A percentile compares a stretch with the other conserved stretches of the same genome.
These are phyloP conservation scores for Melolontha melolontha DNA, from an alignment of 2,888 invertebrate species.

Conservation along the genomic window DNA sequence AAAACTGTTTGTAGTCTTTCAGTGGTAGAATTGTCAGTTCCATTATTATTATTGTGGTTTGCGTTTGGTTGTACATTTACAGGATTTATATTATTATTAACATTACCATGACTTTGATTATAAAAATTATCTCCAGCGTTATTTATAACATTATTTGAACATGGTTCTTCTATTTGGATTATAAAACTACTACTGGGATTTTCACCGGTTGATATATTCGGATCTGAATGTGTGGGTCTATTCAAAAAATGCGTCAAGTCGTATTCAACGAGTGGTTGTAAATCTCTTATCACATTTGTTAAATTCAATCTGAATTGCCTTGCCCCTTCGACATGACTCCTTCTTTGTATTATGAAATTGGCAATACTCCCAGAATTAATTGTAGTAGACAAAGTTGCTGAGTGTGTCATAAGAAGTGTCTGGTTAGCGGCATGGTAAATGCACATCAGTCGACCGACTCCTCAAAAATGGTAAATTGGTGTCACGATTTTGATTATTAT, in stretches of 20 bases:
- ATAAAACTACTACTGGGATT: conserved; percentile 47
- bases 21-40: conserved; percentile 57
- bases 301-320: conserved; percentile 61
- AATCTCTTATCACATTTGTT: conserved; percentile 69
- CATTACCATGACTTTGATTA: conserved; percentile 21
- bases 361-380: conserved; percentile 19
- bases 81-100: conserved; percentile 30
- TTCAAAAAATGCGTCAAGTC: conserved; percentile 56
- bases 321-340: conserved; percentile 60
- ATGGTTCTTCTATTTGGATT: conserved; percentile 55
- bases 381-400: conserved; percentile 28
- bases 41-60: conserved; percentile 53
- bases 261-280: conserved; percentile 74
- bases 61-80: conserved; percentile 40
- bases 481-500: conserved; percentile 33
- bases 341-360: conserved; percentile 49
- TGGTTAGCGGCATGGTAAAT: conserved; percentile 23
- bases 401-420: conserved; percentile 39
- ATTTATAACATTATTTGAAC: background rate
- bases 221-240: conserved; percentile 51
- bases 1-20: conserved; percentile 65
- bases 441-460: conserved; percentile 40
- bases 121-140: conserved; percentile 3
- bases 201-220: conserved; percentile 44
- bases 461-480: conserved; percentile 29